These are phyloP conservation scores for Dicyrtoma fusca DNA, from an alignment of 2,888 invertebrate genomes.

Conservation along the genomic window DNA sequence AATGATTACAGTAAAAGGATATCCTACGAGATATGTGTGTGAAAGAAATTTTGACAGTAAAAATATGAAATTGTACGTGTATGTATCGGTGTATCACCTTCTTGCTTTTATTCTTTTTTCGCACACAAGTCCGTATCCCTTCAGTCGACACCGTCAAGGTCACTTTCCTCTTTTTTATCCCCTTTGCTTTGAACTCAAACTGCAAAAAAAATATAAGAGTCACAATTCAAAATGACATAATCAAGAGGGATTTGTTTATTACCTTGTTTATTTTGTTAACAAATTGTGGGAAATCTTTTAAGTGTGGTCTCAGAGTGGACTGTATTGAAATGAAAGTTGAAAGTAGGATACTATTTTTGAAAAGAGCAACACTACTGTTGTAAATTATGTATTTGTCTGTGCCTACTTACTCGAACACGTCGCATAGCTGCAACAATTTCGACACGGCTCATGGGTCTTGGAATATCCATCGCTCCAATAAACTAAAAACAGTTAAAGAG, in stretches of 20 bases:
- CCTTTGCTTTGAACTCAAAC: slow-evolving; percentile 99
- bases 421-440: slow-evolving; percentile 99
- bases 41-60: too few relatives aligned
- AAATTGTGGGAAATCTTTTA: too few relatives aligned
- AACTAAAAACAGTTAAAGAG: slow-evolving; percentile 84
- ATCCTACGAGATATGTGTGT: too few relatives aligned
- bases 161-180: slow-evolving; percentile 97
- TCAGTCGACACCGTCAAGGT: slow-evolving; percentile 92
- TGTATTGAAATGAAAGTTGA: slow-evolving; percentile 8
- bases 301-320: too few relatives aligned
- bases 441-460: slow-evolving; percentile 91
- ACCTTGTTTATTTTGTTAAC: too few relatives aligned
- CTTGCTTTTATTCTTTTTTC: slow-evolving; percentile 72
- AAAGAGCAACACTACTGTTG: too few relatives aligned
- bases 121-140: slow-evolving; percentile 85
- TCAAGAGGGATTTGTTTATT: too few relatives aligned
- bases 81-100: too few relatives aligned
- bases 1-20: too few relatives aligned
- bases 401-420: slow-evolving; percentile 82
- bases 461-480: slow-evolving; percentile 97
- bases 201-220: slow-evolving; percentile 62
- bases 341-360: too few relatives aligned
- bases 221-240: background rate
- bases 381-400: background rate
- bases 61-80: too few relatives aligned